phyloP scores from a whole-genome alignment of 1,140 invertebrate genomes.

The Drosophila busckii region DNA sequence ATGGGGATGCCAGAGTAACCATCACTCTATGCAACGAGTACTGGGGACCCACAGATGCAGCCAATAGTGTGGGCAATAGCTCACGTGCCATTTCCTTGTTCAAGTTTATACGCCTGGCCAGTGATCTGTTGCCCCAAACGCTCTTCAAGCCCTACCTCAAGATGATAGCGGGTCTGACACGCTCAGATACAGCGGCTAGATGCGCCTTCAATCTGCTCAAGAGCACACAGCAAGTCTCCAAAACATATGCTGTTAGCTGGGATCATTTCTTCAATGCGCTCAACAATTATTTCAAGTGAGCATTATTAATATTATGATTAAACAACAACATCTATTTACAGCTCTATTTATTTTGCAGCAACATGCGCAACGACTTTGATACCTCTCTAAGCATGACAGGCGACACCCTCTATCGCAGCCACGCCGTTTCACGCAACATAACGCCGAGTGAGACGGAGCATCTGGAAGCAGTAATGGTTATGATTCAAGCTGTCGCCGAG shows the following conservation, averaged over 20 bases:
- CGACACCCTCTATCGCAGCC: slow-evolving; percentile 84
- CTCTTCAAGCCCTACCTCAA: slow-evolving; percentile 92
- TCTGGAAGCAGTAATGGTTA: slow-evolving; percentile 87
- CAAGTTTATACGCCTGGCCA: slow-evolving; percentile 93
- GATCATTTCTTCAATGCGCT: slow-evolving; percentile 94
- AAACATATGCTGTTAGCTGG: slow-evolving; percentile 85
- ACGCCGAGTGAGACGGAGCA: slow-evolving; percentile 93
- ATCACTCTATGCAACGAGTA: slow-evolving; percentile 88
- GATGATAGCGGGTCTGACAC: slow-evolving; percentile 91
- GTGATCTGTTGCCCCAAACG: slow-evolving; percentile 90
- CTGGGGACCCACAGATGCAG: slow-evolving; percentile 86
- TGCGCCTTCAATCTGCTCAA: slow-evolving; percentile 93
- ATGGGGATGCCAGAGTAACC: slow-evolving; percentile 86
- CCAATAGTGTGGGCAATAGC: slow-evolving; percentile 48
- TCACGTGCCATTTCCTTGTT: slow-evolving; percentile 88
- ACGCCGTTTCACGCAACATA: slow-evolving; percentile 83
- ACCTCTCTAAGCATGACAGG: slow-evolving; percentile 67
- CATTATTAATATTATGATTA: neutral
- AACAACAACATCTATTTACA: too few relatives aligned
- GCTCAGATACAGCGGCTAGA: slow-evolving; percentile 85
- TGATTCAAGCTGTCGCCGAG: slow-evolving; percentile 88
- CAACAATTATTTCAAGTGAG: slow-evolving; percentile 85
- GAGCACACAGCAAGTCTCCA: slow-evolving; percentile 80
- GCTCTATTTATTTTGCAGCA: slow-evolving; percentile 24
- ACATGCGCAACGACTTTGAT: slow-evolving; percentile 84